Evolutionary conservation across 2,888 invertebrate species (phyloP).

Genomic region (Hoplodrina ambigua): DNA sequence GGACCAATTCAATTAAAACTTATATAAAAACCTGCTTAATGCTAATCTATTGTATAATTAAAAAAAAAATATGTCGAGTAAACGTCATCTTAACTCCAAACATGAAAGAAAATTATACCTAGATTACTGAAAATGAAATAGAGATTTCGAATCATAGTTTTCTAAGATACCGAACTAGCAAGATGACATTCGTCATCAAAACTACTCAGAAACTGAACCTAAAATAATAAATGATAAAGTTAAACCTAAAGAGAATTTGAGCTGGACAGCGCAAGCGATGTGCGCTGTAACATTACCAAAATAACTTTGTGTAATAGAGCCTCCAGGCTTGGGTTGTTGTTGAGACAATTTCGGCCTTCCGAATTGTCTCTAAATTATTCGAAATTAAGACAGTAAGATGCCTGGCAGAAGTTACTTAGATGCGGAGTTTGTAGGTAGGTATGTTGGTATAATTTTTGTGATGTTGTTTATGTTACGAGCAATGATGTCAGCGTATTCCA

Average conservation of each 20-base stretch:
- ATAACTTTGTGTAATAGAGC: conserved; percentile 50
- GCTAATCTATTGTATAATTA: no score
- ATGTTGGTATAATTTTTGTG: conserved; percentile 20
- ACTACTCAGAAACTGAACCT: not conserved
- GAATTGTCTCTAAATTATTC: conserved; percentile 48
- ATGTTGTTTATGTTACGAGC: not conserved
- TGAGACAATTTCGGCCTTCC: conserved; percentile 34
- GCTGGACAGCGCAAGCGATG: conserved; percentile 32
- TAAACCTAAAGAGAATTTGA: conserved; percentile 41
- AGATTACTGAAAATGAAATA: not conserved
- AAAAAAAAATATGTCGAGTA: no score
- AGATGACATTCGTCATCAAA: not conserved
- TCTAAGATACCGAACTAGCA: not conserved
- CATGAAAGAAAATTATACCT: not conserved
- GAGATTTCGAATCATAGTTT: not conserved
- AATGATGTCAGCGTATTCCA: not conserved
- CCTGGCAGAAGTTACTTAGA: conserved; percentile 9
- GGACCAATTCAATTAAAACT: no score
- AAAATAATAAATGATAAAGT: conserved; percentile 1
- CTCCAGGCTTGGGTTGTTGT: conserved; percentile 26
- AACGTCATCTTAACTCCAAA: not conserved
- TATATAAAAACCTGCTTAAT: no score
- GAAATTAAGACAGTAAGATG: conserved; percentile 38
- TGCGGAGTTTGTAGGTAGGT: conserved; percentile 21
- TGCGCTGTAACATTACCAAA: conserved; percentile 43